Percentiles rank a stretch among this genome's conserved stretches.
These are phyloP conservation scores for Camponotus floridanus DNA, from an alignment of 1,140 invertebrate species.

Conservation along the genomic window DNA sequence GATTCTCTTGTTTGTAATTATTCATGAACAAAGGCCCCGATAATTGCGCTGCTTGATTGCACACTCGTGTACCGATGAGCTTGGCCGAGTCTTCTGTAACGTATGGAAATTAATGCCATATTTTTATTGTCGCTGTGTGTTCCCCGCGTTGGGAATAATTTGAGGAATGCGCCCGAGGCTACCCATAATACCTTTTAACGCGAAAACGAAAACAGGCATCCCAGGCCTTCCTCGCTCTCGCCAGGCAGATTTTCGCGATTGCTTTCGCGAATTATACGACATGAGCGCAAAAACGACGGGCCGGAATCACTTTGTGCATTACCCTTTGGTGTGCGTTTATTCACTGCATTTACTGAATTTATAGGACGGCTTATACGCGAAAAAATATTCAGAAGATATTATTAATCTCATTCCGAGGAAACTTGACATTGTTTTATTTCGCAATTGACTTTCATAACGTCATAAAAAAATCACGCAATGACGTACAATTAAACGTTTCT, in stretches of 20 bases:
- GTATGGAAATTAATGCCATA: constrained; percentile 81
- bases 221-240: constrained; percentile 53
- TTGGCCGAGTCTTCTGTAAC: constrained; percentile 73
- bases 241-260: constrained; percentile 59
- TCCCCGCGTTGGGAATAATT: constrained; percentile 68
- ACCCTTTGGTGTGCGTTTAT: constrained; percentile 33
- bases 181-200: constrained; percentile 53
- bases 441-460: constrained; percentile 29
- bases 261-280: constrained; percentile 60
- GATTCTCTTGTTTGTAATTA: constrained; percentile 81
- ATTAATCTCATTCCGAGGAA: constrained; percentile 15
- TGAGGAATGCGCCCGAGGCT: constrained; percentile 69
- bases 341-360: constrained; percentile 48
- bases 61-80: constrained; percentile 78
- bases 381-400: constrained; percentile 46
- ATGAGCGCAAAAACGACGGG: constrained; percentile 53
- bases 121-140: constrained; percentile 76
- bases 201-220: constrained; percentile 61
- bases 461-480: background rate
- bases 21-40: constrained; percentile 82
- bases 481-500: constrained; percentile 6
- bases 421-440: background rate
- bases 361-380: background rate
- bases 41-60: constrained; percentile 82
- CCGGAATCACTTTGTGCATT: constrained; percentile 61